Evolutionary conservation across 2,888 invertebrate species (phyloP).

Genomic region (Diarsia mendica): DNA sequence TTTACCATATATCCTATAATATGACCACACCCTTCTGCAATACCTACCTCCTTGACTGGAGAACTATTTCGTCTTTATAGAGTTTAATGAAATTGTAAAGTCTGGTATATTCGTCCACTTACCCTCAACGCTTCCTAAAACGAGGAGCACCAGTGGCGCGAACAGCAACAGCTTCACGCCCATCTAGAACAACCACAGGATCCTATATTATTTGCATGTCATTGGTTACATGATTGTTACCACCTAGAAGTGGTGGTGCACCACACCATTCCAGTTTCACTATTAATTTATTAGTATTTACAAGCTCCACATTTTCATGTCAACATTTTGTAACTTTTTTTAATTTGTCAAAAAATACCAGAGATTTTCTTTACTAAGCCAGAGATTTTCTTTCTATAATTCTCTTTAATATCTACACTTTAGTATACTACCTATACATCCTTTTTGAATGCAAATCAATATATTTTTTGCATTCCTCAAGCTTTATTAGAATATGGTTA

Average conservation of each 20-base stretch:
- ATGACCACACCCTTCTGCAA: not conserved
- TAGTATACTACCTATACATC: too few species aligned
- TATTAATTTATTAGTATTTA: not conserved
- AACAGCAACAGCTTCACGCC: constrained; percentile 77
- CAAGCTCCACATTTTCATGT: not conserved
- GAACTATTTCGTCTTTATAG: not conserved
- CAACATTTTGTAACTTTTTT: not conserved
- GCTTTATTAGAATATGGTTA: constrained; percentile 15
- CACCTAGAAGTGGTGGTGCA: too few species aligned
- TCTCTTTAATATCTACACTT: too few species aligned
- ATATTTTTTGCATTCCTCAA: constrained; percentile 18
- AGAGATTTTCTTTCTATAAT: too few species aligned
- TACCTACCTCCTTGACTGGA: not conserved
- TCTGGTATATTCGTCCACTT: constrained; percentile 61
- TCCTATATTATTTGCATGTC: constrained; percentile 10
- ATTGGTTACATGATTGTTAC: constrained; percentile 1
- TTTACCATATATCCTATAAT: not conserved
- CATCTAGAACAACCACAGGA: constrained; percentile 78
- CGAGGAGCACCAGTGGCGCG: constrained; percentile 84
- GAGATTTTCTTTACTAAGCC: too few species aligned
- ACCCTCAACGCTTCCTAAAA: constrained; percentile 81
- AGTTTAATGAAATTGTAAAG: too few species aligned
- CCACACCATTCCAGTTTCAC: too few species aligned
- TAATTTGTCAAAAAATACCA: not conserved
- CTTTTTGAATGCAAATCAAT: not conserved